Conservation (phyloP, 2,113 vertebrate species). For the Pterocles burchelli region DNA sequence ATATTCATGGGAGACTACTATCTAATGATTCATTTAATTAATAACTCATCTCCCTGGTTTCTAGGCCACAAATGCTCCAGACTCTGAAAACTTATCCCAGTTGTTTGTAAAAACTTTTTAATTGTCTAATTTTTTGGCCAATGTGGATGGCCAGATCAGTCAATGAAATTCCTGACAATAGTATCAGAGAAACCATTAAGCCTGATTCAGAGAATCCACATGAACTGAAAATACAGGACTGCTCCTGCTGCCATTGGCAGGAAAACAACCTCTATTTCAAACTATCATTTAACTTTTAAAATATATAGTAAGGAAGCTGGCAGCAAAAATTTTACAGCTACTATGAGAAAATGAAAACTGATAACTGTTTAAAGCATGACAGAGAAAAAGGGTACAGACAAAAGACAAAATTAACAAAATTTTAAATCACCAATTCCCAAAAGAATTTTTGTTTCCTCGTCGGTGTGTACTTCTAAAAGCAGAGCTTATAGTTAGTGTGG, state of each 20-base stretch:
- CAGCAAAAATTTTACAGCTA: not conserved
- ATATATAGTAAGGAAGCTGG: not conserved
- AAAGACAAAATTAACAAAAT: not conserved
- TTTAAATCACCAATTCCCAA: not conserved
- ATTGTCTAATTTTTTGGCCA: not conserved
- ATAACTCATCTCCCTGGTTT: not conserved
- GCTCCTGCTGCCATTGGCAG: not conserved
- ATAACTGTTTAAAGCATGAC: not conserved
- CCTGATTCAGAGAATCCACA: not conserved
- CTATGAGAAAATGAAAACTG: not conserved
- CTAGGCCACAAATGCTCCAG: not conserved
- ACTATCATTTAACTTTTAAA: not conserved
- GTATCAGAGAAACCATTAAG: not conserved
- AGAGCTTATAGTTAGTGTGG: not conserved
- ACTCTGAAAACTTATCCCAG: not conserved
- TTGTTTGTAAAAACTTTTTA: not conserved
- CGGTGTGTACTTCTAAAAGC: not conserved
- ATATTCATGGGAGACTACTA: conserved; percentile 22
- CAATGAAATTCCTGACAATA: not conserved
- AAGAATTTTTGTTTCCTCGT: not conserved
- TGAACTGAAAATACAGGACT: not conserved
- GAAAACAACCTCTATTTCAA: not conserved
- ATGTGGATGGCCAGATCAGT: not conserved
- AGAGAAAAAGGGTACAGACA: not conserved
- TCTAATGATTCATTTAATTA: conserved; percentile 38